phyloP scores from a whole-genome alignment of 2,888 invertebrate genomes.

The Chrysolina americana region DNA sequence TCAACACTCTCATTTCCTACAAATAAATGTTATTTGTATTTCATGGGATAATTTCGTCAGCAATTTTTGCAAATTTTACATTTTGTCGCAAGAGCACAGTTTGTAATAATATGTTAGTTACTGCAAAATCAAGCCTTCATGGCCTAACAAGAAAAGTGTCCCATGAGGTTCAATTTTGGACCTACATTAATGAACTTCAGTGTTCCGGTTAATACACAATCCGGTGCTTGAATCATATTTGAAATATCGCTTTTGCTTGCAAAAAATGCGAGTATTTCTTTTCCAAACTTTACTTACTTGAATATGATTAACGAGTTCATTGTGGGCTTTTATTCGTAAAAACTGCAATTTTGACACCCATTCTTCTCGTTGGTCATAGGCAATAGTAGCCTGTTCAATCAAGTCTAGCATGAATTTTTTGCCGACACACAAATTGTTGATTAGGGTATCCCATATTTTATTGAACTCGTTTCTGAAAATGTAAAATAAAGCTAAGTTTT shows the following conservation, averaged over 20 bases:
- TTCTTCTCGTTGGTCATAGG: conserved; percentile 91
- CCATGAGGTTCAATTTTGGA: too few relatives aligned
- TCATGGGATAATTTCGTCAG: too few relatives aligned
- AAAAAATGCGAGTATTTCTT: neutral
- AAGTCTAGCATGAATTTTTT: conserved; percentile 88
- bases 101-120: too few relatives aligned
- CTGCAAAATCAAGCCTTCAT: too few relatives aligned
- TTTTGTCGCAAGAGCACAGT: neutral
- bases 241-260: too few relatives aligned
- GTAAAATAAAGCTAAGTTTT: neutral
- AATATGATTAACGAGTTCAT: conserved; percentile 78
- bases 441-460: conserved; percentile 83
- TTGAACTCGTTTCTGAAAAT: conserved; percentile 81
- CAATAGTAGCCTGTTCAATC: conserved; percentile 91
- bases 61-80: conserved; percentile 4
- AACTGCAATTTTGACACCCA: conserved; percentile 85
- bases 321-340: conserved; percentile 83
- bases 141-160: too few relatives aligned
- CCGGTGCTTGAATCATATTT: too few relatives aligned
- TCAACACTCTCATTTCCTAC: conserved; percentile 88
- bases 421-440: conserved; percentile 82
- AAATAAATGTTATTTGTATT: conserved; percentile 20
- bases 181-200: too few relatives aligned
- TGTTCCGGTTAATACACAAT: too few relatives aligned
- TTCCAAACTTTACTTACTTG: conserved; percentile 68